Percentiles rank a stretch among this genome's conserved stretches.
Evolutionary conservation across 2,888 invertebrate genomes (phyloP).

Genomic region (Hartigia nigra): DNA sequence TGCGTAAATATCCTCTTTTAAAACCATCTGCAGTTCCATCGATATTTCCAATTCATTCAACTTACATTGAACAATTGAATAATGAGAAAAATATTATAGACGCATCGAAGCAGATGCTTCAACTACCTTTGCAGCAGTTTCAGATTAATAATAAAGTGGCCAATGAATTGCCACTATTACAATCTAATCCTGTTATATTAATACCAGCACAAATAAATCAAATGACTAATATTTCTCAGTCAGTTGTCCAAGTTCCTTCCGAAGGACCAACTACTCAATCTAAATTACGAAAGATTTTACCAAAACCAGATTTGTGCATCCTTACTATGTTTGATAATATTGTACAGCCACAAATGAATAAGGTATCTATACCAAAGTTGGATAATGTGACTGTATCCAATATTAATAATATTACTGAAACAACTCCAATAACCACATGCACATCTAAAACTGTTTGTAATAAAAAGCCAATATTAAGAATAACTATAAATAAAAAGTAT

Average conservation of each 20-base stretch:
- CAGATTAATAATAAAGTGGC: background rate
- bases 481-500: slow-evolving; percentile 41
- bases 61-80: background rate
- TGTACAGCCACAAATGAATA: background rate
- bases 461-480: slow-evolving; percentile 35
- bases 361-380: background rate
- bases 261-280: background rate
- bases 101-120: background rate
- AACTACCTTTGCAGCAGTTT: background rate
- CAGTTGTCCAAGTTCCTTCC: background rate
- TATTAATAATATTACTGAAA: background rate
- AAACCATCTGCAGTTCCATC: slow-evolving; percentile 36
- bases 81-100: background rate
- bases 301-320: slow-evolving; percentile 16
- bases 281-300: slow-evolving; percentile 24
- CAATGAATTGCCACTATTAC: slow-evolving; percentile 22
- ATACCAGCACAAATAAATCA: slow-evolving; percentile 26
- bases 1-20: slow-evolving; percentile 19
- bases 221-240: background rate
- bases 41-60: slow-evolving; percentile 30
- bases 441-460: slow-evolving; percentile 7
- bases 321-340: background rate
- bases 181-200: slow-evolving; percentile 33
- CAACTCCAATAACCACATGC: background rate
- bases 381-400: background rate